phyloP scores from a whole-genome alignment of 2,797 vertebrate species.

The Numenius phaeopus region DNA sequence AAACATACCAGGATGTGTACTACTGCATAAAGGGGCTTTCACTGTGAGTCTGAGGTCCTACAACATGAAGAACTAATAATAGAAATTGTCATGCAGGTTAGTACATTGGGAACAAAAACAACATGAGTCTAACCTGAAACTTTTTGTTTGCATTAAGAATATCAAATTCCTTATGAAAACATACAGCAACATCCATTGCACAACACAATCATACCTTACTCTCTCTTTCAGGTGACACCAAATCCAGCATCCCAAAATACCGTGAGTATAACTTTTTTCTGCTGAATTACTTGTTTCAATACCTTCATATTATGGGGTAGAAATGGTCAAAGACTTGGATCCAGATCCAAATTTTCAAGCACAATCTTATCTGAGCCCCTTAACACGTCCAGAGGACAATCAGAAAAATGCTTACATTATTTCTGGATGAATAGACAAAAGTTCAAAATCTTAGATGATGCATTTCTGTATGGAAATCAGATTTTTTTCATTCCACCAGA shows the following conservation, averaged over 20 bases:
- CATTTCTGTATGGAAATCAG: neutral
- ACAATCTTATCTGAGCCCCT: neutral
- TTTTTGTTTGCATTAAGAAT: neutral
- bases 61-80: neutral
- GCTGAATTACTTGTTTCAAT: neutral
- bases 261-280: neutral
- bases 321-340: neutral
- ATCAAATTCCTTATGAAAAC: neutral
- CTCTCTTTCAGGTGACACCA: neutral
- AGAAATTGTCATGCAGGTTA: neutral
- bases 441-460: neutral
- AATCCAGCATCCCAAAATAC: neutral
- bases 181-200: neutral
- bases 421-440: neutral
- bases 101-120: neutral
- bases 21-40: neutral
- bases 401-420: neutral
- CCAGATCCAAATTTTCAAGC: neutral
- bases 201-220: neutral
- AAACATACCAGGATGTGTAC: neutral
- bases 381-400: neutral
- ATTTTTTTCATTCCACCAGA: constrained; percentile 2
- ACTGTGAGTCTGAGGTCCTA: neutral
- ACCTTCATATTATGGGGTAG: neutral
- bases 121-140: neutral